A percentile compares a stretch with the other conserved stretches of the same genome.
phyloP scores from a whole-genome alignment of 2,888 invertebrate genomes.

The Cabera pusaria region DNA sequence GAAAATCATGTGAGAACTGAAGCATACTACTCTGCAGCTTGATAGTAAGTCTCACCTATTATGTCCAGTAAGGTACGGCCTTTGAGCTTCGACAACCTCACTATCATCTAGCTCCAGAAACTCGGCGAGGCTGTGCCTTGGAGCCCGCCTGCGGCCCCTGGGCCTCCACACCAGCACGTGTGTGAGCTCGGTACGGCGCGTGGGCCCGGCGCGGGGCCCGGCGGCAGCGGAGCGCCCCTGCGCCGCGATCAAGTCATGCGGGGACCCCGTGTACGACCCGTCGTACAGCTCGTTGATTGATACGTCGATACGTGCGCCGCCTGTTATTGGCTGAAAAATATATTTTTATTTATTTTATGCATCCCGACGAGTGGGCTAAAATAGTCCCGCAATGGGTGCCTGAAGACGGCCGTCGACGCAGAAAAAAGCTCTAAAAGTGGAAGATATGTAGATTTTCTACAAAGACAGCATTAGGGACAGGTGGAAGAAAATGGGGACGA shows the following conservation, averaged over 20 bases:
- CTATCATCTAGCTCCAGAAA: conserved; percentile 94
- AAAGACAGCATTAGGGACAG: no score
- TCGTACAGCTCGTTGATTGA: conserved; percentile 97
- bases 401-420: no score
- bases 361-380: no score
- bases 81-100: conserved; percentile 88
- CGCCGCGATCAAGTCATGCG: conserved; percentile 93
- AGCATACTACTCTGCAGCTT: no score
- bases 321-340: conserved; percentile 88
- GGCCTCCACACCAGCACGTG: conserved; percentile 91
- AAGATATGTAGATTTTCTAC: no score
- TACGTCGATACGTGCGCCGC: conserved; percentile 95
- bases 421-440: no score
- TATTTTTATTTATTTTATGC: no score
- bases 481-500: no score
- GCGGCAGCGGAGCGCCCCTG: conserved; percentile 88
- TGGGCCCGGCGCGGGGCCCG: conserved; percentile 88
- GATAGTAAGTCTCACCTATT: conserved; percentile 91
- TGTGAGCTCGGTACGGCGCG: conserved; percentile 89
- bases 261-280: conserved; percentile 97
- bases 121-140: conserved; percentile 91
- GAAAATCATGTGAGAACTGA: no score
- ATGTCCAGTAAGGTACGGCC: conserved; percentile 95
- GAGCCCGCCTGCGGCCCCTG: conserved; percentile 74
- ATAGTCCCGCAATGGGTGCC: no score